Evolutionary conservation across 2,797 vertebrate genomes (phyloP).

Genomic region (Brotula barbata): DNA sequence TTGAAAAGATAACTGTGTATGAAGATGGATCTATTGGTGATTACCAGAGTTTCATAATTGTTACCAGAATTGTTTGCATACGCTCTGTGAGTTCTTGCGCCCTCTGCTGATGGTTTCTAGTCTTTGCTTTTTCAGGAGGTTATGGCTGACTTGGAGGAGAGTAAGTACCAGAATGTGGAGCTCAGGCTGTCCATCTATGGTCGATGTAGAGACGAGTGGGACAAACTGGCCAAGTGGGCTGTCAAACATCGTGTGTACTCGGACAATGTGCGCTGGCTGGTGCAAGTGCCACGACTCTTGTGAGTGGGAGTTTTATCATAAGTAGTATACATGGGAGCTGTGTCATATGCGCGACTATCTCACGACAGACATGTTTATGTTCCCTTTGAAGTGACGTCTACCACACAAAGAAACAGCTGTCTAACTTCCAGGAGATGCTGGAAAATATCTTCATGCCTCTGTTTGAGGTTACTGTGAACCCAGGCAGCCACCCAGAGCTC

Average conservation of each 20-base stretch:
- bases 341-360: neutral
- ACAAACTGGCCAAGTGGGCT: conserved; percentile 91
- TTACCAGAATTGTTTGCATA: too few species aligned
- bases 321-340: too few species aligned
- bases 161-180: conserved; percentile 97
- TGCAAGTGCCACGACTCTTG: conserved; percentile 95
- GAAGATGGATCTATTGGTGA: too few species aligned
- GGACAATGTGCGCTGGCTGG: conserved; percentile 93
- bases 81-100: conserved; percentile 9
- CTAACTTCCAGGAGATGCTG: conserved; percentile 95
- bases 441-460: conserved; percentile 94
- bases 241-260: conserved; percentile 89
- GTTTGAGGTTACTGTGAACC: conserved; percentile 90
- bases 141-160: conserved; percentile 96
- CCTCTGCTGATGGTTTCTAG: conserved; percentile 56
- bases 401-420: conserved; percentile 90
- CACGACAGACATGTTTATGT: neutral
- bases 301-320: conserved; percentile 72
- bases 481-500: conserved; percentile 89
- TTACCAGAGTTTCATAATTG: too few species aligned
- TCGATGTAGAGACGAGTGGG: conserved; percentile 91
- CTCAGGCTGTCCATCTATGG: conserved; percentile 93
- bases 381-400: conserved; percentile 85
- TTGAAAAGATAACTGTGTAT: too few species aligned
- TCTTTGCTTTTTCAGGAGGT: conserved; percentile 83